Evolutionary conservation across 2,113 vertebrate species (phyloP).

Genomic region (Laticauda laticaudata): DNA sequence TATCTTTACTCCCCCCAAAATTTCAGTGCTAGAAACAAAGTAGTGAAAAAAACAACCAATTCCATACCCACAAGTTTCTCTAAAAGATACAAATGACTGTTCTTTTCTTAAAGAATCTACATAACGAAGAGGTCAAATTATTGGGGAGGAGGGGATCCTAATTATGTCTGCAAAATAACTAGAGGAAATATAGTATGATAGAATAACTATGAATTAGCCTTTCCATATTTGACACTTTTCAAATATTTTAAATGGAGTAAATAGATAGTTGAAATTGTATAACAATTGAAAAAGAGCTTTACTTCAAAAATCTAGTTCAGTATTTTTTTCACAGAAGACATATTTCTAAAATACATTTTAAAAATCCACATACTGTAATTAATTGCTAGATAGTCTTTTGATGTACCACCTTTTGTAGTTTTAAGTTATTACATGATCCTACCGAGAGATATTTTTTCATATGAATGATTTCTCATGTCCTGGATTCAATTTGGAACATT

Average conservation of each 20-base stretch:
- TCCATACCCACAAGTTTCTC: not conserved
- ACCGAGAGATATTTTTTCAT: not conserved
- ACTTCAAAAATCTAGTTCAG: not conserved
- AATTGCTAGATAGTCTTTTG: not conserved
- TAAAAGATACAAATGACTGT: not conserved
- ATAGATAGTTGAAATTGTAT: not conserved
- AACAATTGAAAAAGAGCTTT: not conserved
- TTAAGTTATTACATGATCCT: not conserved
- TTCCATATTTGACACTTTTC: not conserved
- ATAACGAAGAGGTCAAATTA: conserved; percentile 11
- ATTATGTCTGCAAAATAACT: not conserved
- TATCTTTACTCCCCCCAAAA: not conserved
- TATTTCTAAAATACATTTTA: not conserved
- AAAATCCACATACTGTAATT: not conserved
- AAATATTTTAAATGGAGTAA: not conserved
- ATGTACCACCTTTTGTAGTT: not conserved
- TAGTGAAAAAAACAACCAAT: not conserved
- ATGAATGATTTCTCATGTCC: not conserved
- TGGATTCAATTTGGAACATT: not conserved
- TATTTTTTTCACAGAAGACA: not conserved
- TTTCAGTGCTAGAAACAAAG: not conserved
- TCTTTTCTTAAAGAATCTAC: conserved; percentile 1
- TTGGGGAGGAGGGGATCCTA: not conserved
- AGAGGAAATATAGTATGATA: not conserved
- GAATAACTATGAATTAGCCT: not conserved